A percentile compares a stretch with the other conserved stretches of the same genome.
These are phyloP conservation scores for Streptopelia turtur DNA, from an alignment of 2,797 vertebrate genomes.

Conservation along the genomic window DNA sequence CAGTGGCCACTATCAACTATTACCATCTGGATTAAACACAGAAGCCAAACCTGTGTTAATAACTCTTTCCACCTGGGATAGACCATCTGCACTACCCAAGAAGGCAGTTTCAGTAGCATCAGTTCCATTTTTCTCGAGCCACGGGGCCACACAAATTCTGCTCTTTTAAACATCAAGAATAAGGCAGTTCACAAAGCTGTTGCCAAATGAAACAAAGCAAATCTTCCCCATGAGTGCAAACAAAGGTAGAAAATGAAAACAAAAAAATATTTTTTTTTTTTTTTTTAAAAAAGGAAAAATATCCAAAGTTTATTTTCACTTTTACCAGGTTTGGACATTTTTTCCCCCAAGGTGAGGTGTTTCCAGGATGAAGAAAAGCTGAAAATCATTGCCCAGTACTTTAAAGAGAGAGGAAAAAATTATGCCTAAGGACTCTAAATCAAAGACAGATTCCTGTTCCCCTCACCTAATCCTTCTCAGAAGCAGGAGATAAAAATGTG, in stretches of 20 bases:
- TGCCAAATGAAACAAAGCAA: background rate
- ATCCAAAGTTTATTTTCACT: background rate
- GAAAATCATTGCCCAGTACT: background rate
- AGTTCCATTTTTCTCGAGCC: background rate
- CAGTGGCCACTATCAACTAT: background rate
- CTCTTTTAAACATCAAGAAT: background rate
- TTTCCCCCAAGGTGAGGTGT: background rate
- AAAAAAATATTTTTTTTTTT: too few species aligned
- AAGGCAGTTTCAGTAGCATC: background rate
- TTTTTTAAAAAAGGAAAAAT: background rate
- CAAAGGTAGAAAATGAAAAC: background rate
- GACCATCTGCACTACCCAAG: background rate
- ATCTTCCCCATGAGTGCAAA: background rate
- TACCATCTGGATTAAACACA: background rate
- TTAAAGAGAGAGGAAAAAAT: background rate
- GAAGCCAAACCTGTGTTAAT: background rate
- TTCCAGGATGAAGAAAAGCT: conserved; percentile 7
- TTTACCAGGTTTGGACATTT: background rate
- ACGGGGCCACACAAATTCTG: background rate
- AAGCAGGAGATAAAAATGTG: background rate
- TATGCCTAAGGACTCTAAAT: conserved; percentile 2
- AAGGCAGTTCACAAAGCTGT: background rate
- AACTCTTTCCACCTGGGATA: conserved; percentile 7
- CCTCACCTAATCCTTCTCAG: conserved; percentile 2
- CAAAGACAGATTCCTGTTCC: conserved; percentile 22